Evolutionary conservation across 1,140 invertebrate genomes (phyloP), one percentile per base, ranked within the genome.

Genomic region (Macrobrachium nipponense): DNA sequence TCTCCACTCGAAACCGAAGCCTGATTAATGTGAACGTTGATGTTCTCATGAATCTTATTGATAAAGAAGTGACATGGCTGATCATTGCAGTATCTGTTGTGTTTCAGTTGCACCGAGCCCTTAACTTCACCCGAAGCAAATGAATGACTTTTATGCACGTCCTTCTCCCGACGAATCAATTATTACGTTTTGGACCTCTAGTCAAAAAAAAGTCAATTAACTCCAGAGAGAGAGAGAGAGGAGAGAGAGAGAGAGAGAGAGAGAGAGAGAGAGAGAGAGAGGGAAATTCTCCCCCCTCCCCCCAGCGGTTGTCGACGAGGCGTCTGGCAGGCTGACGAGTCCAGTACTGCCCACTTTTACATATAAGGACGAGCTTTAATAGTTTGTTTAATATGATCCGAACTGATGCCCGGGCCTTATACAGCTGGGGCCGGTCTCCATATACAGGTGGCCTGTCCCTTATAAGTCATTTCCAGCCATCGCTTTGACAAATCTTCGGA

Each of bases 381-480:
- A 81, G 80, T 81, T 80, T 72, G 80, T 81, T 81, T 81, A 81
- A 72, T 81, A 81, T 81, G 80, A 81, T 81, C 66, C 72, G 66
- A 58, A 81, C 80, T 72, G 68, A 23, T 81, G 80, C 36, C n/a
- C 18, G 27, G 51, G 6, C 14, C 78, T 27, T 59, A 23, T 79
- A 61, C 61, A 23, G 77, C 20, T 12, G 77, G 12, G 23, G 23
- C 11, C 44, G 66, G 23, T 43, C 7, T 66, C 80, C 80, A 27
- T 72, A 72, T 81, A 72, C n/a, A 81, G 80, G 2, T 20, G 3
- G 0, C 12, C 6, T 68, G 15, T 14, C 10, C 80, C 66, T 72
- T 81, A 81, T 81, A 59, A 72, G 80, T 72, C 80, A 81, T 81
- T 72, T 81, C 66, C 58, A 68, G n/a, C 66, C 66, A 81, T 59